Conservation (phyloP, 2,888 invertebrate genomes). For the Drosophila nigritarsus region DNA sequence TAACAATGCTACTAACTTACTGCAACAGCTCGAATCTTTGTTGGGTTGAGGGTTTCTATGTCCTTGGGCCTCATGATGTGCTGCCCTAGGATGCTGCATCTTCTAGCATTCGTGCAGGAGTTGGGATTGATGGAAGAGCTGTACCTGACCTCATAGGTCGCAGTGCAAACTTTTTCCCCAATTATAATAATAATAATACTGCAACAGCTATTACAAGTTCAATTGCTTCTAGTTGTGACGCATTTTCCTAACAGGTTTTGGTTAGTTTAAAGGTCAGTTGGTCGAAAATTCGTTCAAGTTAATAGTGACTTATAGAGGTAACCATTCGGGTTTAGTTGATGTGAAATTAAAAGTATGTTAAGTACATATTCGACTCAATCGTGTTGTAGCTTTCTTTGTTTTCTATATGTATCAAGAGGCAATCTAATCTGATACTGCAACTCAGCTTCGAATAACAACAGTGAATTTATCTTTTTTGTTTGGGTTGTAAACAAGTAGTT, state of each 20-base stretch:
- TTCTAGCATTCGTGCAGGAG: too few relatives aligned
- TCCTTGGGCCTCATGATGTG: too few relatives aligned
- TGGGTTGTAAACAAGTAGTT: conserved; percentile 1
- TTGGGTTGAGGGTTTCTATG: too few relatives aligned
- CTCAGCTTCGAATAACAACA: background rate
- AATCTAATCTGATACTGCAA: conserved; percentile 1
- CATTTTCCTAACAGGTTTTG: background rate
- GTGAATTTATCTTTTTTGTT: conserved; percentile 18
- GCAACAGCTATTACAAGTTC: conserved; percentile 24
- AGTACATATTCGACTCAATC: background rate
- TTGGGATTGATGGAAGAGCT: too few relatives aligned
- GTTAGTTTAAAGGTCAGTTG: background rate
- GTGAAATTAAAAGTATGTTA: background rate
- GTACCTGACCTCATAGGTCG: too few relatives aligned
- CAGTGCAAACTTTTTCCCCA: too few relatives aligned
- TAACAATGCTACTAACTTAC: conserved; percentile 33
- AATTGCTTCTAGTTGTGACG: background rate
- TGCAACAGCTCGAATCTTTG: conserved; percentile 1
- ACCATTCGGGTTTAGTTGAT: background rate
- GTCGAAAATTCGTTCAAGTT: background rate
- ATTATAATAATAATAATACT: too few relatives aligned
- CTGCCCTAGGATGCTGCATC: too few relatives aligned
- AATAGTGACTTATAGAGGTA: background rate
- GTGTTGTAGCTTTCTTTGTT: background rate
- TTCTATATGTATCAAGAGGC: background rate